Evolutionary conservation across 1,140 invertebrate genomes (phyloP).

Genomic region (Papilio aristodemus): DNA sequence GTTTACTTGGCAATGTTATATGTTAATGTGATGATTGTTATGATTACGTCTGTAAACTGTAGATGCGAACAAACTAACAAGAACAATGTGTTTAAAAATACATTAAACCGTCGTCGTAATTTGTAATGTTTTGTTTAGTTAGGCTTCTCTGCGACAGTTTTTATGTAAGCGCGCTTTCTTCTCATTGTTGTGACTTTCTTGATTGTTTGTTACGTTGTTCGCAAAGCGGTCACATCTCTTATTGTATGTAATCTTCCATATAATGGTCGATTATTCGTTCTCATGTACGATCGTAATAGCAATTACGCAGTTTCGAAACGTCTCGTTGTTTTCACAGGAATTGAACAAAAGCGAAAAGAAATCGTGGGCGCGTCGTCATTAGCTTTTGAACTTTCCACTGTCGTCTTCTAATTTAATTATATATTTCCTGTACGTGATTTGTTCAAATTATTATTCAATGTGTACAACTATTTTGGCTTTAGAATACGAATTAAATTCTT

Average conservation of each 20-base stretch:
- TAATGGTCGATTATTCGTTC: conserved; percentile 56
- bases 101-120: not conserved
- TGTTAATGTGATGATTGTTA: not conserved
- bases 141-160: conserved; percentile 53
- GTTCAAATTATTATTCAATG: conserved; percentile 29
- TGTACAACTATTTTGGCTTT: conserved; percentile 9
- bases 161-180: conserved; percentile 63
- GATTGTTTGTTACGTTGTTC: conserved; percentile 73
- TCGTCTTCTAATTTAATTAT: conserved; percentile 30
- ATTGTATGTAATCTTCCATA: conserved; percentile 67
- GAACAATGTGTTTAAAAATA: not conserved
- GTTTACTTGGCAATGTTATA: not conserved
- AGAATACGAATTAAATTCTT: conserved; percentile 2
- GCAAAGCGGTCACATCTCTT: conserved; percentile 55
- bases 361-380: conserved; percentile 25
- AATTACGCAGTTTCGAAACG: conserved; percentile 59
- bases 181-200: conserved; percentile 72
- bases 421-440: not conserved
- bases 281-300: conserved; percentile 60
- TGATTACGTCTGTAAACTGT: not conserved
- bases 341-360: conserved; percentile 34
- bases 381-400: conserved; percentile 45
- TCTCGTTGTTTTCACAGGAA: conserved; percentile 59
- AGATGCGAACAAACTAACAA: not conserved
- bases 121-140: conserved; percentile 35